Conservation (phyloP, 2,888 invertebrate species). For the Scaptodrosophila latifasciaeformis region DNA sequence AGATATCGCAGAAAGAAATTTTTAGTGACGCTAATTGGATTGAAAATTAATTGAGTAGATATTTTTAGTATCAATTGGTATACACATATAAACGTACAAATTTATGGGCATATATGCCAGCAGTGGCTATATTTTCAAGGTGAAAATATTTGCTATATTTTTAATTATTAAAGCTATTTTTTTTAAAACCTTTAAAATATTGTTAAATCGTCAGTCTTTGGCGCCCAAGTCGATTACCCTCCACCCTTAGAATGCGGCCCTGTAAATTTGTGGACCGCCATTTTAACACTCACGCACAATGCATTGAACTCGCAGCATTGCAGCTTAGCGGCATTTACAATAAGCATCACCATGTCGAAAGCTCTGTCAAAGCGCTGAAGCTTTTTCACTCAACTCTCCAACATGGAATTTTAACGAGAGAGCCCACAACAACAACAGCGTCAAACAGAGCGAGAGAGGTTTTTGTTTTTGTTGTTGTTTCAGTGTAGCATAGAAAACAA, state of each 20-base stretch:
- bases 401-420: conserved; percentile 34
- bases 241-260: conserved; percentile 26
- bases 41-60: no score
- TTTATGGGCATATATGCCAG: neutral
- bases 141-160: neutral
- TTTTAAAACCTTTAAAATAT: neutral
- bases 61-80: no score
- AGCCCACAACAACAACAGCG: no score
- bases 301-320: conserved; percentile 46
- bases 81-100: neutral
- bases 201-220: no score
- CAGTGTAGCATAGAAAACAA: neutral
- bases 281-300: conserved; percentile 42
- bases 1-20: no score
- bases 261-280: conserved; percentile 7
- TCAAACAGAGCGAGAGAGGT: conserved; percentile 14
- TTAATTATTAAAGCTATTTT: neutral
- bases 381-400: conserved; percentile 34
- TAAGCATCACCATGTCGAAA: conserved; percentile 19
- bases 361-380: conserved; percentile 32
- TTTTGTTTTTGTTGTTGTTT: conserved; percentile 15
- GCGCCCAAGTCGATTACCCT: neutral
- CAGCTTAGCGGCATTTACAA: neutral
- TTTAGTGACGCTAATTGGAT: no score
- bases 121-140: neutral